These are phyloP conservation scores for Morone saxatilis DNA, from an alignment of 2,113 vertebrate species.

Conservation along the genomic window DNA sequence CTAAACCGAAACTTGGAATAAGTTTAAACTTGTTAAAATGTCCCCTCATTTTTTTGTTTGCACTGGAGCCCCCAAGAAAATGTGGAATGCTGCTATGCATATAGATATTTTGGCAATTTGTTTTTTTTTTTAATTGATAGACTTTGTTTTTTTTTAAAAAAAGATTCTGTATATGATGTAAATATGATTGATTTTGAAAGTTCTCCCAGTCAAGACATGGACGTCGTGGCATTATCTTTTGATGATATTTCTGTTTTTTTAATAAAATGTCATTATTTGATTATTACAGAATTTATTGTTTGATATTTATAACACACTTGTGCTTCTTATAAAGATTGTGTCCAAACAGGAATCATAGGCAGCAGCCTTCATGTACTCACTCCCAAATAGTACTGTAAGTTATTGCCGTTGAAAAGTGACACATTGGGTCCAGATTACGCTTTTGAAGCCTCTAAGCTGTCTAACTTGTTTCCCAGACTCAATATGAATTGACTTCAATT, in stretches of 20 bases:
- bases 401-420: not conserved
- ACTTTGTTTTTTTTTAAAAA: not conserved
- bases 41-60: slow-evolving; percentile 15
- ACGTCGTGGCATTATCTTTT: not conserved
- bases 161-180: slow-evolving; percentile 67
- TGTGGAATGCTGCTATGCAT: slow-evolving; percentile 23
- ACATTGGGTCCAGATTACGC: not conserved
- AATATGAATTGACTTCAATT: not conserved
- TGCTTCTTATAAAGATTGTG: not conserved
- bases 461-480: not conserved
- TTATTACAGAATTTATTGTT: not conserved
- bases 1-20: not conserved
- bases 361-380: not conserved
- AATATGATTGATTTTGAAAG: slow-evolving; percentile 51
- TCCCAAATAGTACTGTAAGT: not conserved
- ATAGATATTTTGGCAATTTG: not conserved
- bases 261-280: slow-evolving; percentile 55
- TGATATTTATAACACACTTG: no score
- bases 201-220: slow-evolving; percentile 28
- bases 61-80: slow-evolving; percentile 42
- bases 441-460: not conserved
- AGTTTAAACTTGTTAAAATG: not conserved
- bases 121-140: not conserved
- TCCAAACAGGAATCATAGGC: not conserved
- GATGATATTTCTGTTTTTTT: slow-evolving; percentile 20